Conservation (phyloP, 2,797 vertebrate genomes). For the Eulemur mongoz region DNA sequence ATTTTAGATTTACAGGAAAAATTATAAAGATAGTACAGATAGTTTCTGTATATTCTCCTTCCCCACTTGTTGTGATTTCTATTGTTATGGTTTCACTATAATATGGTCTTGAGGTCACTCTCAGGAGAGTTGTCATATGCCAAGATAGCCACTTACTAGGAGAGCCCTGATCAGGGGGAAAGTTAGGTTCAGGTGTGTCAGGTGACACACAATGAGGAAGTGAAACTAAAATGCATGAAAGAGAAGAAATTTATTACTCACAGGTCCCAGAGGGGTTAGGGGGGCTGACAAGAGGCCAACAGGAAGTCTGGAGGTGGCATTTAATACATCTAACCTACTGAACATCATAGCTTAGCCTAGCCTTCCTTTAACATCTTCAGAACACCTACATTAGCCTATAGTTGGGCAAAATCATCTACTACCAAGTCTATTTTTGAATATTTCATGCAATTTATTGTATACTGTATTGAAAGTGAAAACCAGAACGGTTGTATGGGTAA, state of each 20-base stretch:
- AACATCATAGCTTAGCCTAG: background rate
- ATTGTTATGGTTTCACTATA: background rate
- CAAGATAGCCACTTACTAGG: background rate
- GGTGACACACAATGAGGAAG: background rate
- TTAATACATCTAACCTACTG: background rate
- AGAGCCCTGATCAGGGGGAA: background rate
- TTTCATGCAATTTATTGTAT: background rate
- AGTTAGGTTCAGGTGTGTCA: background rate
- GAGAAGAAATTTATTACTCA: background rate
- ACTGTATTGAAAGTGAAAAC: background rate
- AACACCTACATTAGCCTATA: background rate
- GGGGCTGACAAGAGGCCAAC: background rate
- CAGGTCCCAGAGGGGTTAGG: background rate
- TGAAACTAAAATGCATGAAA: background rate
- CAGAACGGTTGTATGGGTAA: background rate
- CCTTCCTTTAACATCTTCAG: background rate
- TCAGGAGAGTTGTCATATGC: background rate
- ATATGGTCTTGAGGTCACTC: background rate
- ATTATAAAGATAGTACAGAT: background rate
- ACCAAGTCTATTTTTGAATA: background rate
- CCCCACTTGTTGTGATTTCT: background rate
- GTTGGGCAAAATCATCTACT: background rate
- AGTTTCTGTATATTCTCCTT: background rate
- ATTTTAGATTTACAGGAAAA: background rate
- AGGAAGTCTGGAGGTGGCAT: background rate